Base-by-base conservation (phyloP, 1,140 invertebrate genomes). In the Neodiprion pinetum region DNA sequence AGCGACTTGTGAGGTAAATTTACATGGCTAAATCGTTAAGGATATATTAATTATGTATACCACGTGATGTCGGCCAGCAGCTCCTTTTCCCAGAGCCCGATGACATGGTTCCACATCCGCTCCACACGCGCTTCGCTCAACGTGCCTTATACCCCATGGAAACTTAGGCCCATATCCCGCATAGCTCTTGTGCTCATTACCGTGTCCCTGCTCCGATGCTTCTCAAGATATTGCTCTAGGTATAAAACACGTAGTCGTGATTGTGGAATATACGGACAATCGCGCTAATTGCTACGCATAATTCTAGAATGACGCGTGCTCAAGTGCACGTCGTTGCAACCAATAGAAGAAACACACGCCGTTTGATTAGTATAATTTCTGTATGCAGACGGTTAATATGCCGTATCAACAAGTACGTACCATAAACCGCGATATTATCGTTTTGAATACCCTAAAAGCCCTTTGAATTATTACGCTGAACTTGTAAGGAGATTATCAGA, bases 101-200 rank as follows among this genome's bases (percentile, higher is more conserved):
- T 61, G 53, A 61, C 53, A 61, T 17, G 53, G 53, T 61, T 61
- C 53, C n/a, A 61, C 53, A 61, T 61, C 53, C 53, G 53, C n/a
- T 61, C 28, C 11, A 61, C n/a, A 61, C 53, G 53, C 53, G 53
- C 28, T 61, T 61, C 53, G 53, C n/a, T 61, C 11, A 61, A 5
- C 28, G 28, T 40, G 28, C 28, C 28, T 40, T 40, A 40, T 40
- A 40, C 28, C 28, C 28, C 28, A 40, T 40, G 1, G 28, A 40
- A 40, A 40, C 28, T 40, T 40, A 40, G 28, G 28, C 28, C 28
- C 28, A 40, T 40, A 40, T 40, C 28, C 28, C 5, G 28, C 28
- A 40, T 40, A 40, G 28, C 28, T 40, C 5, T 40, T 61, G 53
- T 61, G 53, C n/a, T 61, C 53, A 61, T 61, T n/a, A 61, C 53